Conservation (phyloP, 2,797 vertebrate genomes). For the Morus bassanus region DNA sequence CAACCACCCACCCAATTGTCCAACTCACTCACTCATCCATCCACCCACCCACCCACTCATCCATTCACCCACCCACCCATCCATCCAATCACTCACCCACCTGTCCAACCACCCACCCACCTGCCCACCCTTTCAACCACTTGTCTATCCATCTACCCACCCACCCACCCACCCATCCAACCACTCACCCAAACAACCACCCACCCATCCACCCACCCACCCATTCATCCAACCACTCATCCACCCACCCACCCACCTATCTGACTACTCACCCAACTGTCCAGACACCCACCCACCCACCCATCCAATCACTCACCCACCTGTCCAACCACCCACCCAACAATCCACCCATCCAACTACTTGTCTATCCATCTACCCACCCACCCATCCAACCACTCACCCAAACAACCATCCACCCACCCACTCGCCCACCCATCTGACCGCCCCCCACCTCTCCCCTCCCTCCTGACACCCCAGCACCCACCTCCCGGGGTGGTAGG, state of each 20-base stretch:
- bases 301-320: rapidly evolving
- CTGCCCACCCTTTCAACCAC: too few species aligned
- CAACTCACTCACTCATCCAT: too few species aligned
- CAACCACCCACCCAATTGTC: neutral
- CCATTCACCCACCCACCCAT: rapidly evolving
- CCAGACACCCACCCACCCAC: rapidly evolving
- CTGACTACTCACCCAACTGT: too few species aligned
- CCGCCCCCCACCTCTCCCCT: neutral
- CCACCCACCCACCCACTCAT: too few species aligned
- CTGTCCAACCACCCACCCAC: too few species aligned
- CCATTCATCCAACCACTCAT: too few species aligned
- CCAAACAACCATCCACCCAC: neutral
- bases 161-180: neutral
- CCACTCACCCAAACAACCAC: too few species aligned
- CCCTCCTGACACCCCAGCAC: neutral
- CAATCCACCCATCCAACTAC: neutral
- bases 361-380: too few species aligned
- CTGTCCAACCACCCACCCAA: rapidly evolving
- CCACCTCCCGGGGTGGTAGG: constrained; percentile 90
- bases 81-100: neutral
- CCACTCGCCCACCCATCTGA: neutral
- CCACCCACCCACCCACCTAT: too few species aligned
- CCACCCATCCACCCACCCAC: too few species aligned
- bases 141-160: too few species aligned
- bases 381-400: neutral